Percentiles rank a stretch among this genome's conserved stretches.
phyloP scores from a whole-genome alignment of 2,888 invertebrate genomes.

The Cremastinae sp. region DNA sequence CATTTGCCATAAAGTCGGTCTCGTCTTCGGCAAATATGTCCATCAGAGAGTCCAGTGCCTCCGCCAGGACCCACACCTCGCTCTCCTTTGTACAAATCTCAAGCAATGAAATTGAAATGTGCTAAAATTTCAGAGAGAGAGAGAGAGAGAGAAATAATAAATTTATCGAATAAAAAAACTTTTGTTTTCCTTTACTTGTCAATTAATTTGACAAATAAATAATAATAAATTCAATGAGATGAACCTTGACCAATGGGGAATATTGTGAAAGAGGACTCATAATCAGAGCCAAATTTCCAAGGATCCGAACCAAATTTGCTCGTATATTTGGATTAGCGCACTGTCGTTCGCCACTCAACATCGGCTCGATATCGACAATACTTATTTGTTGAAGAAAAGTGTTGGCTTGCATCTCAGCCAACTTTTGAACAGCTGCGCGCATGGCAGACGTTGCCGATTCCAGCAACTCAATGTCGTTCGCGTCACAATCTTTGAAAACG shows the following conservation, averaged over 20 bases:
- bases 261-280: conserved; percentile 58
- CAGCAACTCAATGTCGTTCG: conserved; percentile 81
- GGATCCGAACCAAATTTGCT: conserved; percentile 71
- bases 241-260: conserved; percentile 70
- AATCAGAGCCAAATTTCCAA: conserved; percentile 71
- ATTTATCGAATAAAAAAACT: not conserved
- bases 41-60: conserved; percentile 88
- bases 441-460: conserved; percentile 89
- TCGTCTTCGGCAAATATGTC: conserved; percentile 90
- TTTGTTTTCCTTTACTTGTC: not conserved
- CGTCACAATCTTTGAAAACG: conserved; percentile 83
- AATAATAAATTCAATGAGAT: not conserved
- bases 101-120: conserved; percentile 84
- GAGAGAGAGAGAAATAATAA: not conserved
- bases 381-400: conserved; percentile 83
- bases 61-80: conserved; percentile 88
- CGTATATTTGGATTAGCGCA: conserved; percentile 69
- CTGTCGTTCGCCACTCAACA: conserved; percentile 69
- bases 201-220: not conserved
- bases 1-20: conserved; percentile 84
- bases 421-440: conserved; percentile 87
- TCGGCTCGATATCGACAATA: conserved; percentile 83
- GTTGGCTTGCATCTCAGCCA: conserved; percentile 81
- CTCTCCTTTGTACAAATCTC: conserved; percentile 83
- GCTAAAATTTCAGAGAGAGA: too few relatives aligned